A percentile compares a stretch with the other conserved stretches of the same genome.
Evolutionary conservation across 53 echinoderm and acorn worm species (phyloP).

Genomic region (Echinarachnius parma): DNA sequence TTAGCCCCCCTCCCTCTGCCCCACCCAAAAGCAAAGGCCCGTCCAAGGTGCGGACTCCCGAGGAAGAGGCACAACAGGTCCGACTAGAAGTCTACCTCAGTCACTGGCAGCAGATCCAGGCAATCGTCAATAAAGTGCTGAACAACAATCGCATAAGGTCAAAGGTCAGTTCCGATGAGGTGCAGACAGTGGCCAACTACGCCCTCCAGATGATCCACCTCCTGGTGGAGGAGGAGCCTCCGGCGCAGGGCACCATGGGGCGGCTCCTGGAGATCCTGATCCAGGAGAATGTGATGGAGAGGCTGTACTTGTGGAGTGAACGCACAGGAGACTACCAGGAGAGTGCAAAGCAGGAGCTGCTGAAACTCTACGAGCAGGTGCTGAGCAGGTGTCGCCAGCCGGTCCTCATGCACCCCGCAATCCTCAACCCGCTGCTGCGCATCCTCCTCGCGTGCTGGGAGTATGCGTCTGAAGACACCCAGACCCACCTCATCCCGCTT

Average conservation of each 20-base stretch:
- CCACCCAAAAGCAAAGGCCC: neutral
- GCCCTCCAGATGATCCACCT: constrained; percentile 89
- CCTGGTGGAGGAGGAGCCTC: constrained; percentile 78
- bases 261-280: constrained; percentile 75
- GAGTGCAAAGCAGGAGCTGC: constrained; percentile 76
- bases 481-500: constrained; percentile 78
- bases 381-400: constrained; percentile 78
- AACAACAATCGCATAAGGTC: constrained; percentile 45
- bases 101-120: constrained; percentile 86
- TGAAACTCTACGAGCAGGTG: constrained; percentile 82
- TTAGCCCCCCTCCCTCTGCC: constrained; percentile 20
- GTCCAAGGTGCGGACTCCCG: constrained; percentile 16
- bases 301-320: constrained; percentile 77
- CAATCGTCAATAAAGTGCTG: constrained; percentile 59
- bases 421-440: constrained; percentile 82
- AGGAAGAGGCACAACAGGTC: constrained; percentile 49
- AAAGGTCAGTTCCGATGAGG: constrained; percentile 69
- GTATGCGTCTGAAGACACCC: constrained; percentile 64
- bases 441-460: constrained; percentile 80
- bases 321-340: constrained; percentile 69
- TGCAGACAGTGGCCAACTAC: constrained; percentile 92
- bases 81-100: constrained; percentile 83
- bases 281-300: constrained; percentile 72
- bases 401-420: constrained; percentile 77
- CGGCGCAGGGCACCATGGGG: constrained; percentile 69